These are phyloP conservation scores for Agapornis canus DNA, from an alignment of 2,797 vertebrate species.

Conservation along the genomic window DNA sequence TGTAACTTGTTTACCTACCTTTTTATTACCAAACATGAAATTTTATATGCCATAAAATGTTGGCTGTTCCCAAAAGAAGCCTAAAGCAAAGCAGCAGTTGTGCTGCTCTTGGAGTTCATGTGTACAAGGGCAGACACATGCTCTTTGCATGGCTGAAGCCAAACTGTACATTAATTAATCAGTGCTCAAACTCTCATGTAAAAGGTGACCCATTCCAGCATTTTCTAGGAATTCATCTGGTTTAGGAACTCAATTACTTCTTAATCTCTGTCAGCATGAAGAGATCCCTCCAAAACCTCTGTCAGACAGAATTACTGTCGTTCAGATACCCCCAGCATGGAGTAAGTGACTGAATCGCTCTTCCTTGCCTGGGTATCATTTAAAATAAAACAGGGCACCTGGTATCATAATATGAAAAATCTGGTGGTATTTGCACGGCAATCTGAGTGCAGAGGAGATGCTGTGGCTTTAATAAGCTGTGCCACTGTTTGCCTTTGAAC, in stretches of 20 bases:
- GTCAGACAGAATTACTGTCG: not conserved
- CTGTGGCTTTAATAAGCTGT: not conserved
- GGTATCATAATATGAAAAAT: not conserved
- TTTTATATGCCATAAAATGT: not conserved
- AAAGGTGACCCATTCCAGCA: not conserved
- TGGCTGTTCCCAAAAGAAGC: not conserved
- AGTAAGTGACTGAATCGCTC: not conserved
- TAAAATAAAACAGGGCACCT: not conserved
- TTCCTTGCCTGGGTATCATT: not conserved
- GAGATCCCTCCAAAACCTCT: not conserved
- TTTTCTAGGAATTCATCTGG: not conserved
- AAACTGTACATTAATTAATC: not conserved
- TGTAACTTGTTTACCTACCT: not conserved
- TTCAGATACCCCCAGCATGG: not conserved
- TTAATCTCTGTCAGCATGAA: not conserved
- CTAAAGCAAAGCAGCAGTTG: not conserved
- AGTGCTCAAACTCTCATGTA: not conserved
- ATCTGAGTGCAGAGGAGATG: not conserved
- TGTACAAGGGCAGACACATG: not conserved
- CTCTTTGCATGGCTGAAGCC: not conserved
- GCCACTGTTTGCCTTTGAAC: not conserved
- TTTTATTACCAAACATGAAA: not conserved
- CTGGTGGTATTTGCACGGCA: not conserved
- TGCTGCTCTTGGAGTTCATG: not conserved
- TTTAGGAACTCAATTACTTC: not conserved